These are phyloP conservation scores for Mycteria americana DNA, from an alignment of 2,797 vertebrate species.

Conservation along the genomic window DNA sequence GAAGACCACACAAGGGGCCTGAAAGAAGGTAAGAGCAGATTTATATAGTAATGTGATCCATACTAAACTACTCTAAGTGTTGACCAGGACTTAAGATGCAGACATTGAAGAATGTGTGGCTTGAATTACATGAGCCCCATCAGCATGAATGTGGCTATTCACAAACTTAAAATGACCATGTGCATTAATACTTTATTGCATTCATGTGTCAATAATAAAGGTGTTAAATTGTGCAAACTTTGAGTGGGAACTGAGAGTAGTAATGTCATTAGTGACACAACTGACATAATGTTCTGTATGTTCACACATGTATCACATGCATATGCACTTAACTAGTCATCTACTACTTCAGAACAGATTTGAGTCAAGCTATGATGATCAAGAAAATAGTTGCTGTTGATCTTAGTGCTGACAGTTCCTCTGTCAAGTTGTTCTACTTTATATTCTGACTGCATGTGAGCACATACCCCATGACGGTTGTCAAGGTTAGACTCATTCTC, in stretches of 20 bases:
- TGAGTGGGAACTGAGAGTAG: background rate
- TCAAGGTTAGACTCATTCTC: background rate
- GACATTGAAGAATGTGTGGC: background rate
- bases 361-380: background rate
- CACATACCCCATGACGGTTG: background rate
- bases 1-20: background rate
- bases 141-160: background rate
- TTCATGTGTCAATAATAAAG: background rate
- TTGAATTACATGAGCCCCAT: background rate
- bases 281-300: background rate
- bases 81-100: background rate
- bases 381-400: background rate
- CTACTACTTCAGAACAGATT: background rate
- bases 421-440: background rate
- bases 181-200: background rate
- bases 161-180: background rate
- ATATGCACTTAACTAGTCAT: background rate
- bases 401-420: background rate
- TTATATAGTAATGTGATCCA: background rate
- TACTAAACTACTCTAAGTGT: background rate
- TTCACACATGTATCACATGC: background rate
- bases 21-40: background rate
- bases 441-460: background rate
- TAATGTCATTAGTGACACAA: background rate
- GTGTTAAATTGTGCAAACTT: background rate